Percentiles rank a stretch among this genome's conserved stretches.
phyloP scores from a whole-genome alignment of 2,888 invertebrate genomes.

The Phaedon cochleariae region DNA sequence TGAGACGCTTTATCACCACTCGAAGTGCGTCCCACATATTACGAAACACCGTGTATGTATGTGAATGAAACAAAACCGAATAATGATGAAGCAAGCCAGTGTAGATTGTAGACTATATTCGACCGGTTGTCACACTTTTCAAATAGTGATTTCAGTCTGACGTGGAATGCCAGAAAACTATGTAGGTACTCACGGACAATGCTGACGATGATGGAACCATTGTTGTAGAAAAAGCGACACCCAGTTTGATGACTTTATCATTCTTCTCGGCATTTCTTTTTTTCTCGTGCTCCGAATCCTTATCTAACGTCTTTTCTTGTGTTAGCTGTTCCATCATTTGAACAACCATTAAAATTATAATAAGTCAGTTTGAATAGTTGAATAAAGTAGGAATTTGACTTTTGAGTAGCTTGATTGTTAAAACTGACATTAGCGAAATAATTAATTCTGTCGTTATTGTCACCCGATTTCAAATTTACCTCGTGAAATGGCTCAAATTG shows the following conservation, averaged over 20 bases:
- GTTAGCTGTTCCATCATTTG: conserved; percentile 7
- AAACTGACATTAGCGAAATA: conserved; percentile 3
- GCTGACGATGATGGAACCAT: conserved; percentile 10
- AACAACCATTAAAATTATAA: conserved; percentile 4
- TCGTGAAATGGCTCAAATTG: conserved; percentile 80
- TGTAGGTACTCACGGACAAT: conserved; percentile 13
- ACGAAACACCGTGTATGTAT: too few relatives aligned
- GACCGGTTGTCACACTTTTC: not conserved
- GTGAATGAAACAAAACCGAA: not conserved
- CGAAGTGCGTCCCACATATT: too few relatives aligned
- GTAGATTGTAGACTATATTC: too few relatives aligned
- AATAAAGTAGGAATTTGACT: not conserved
- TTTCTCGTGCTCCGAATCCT: not conserved
- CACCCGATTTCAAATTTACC: not conserved
- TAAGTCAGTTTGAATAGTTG: conserved; percentile 15
- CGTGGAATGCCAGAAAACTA: not conserved
- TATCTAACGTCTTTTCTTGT: not conserved
- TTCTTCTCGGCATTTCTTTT: not conserved
- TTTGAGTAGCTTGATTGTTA: conserved; percentile 12
- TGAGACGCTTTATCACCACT: too few relatives aligned
- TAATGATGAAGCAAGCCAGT: too few relatives aligned
- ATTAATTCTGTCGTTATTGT: conserved; percentile 3
- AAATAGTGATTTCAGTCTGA: not conserved
- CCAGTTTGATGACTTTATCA: not conserved
- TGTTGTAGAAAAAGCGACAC: conserved; percentile 12